phyloP scores from a whole-genome alignment of 1,140 invertebrate species.

The Drosophila azteca region DNA sequence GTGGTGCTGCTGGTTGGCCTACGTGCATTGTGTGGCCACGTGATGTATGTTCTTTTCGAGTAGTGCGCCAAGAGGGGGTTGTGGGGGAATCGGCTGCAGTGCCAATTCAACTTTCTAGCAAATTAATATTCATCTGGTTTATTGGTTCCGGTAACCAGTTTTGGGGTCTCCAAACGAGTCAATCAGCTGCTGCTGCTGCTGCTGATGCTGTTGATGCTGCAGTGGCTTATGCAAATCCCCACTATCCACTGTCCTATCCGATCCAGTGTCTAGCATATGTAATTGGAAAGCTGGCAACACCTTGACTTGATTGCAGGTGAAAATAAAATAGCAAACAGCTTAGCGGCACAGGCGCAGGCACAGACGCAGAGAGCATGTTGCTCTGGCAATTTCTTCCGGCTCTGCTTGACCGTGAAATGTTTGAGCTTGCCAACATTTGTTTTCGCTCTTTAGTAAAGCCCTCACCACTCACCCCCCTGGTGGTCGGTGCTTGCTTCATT shows the following conservation, averaged over 20 bases:
- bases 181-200: slow-evolving; percentile 44
- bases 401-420: slow-evolving; percentile 74
- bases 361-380: no score
- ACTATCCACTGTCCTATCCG: no score
- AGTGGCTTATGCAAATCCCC: slow-evolving; percentile 61
- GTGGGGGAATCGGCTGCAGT: slow-evolving; percentile 17
- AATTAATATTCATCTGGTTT: slow-evolving; percentile 39
- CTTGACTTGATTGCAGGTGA: slow-evolving; percentile 68
- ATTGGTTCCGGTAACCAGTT: slow-evolving; percentile 68
- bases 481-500: slow-evolving; percentile 36
- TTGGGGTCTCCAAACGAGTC: slow-evolving; percentile 53
- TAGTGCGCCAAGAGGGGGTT: neutral
- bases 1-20: slow-evolving; percentile 29
- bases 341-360: slow-evolving; percentile 1
- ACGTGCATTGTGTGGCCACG: slow-evolving; percentile 65
- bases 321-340: slow-evolving; percentile 45
- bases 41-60: slow-evolving; percentile 63
- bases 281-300: slow-evolving; percentile 71
- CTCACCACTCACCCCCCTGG: neutral
- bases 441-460: slow-evolving; percentile 28
- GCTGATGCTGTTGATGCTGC: slow-evolving; percentile 8
- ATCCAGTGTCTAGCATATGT: slow-evolving; percentile 55
- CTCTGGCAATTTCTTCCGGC: slow-evolving; percentile 73
- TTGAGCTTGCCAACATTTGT: slow-evolving; percentile 34
- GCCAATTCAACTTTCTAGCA: slow-evolving; percentile 64